A percentile compares a stretch with the other conserved stretches of the same genome.
Evolutionary conservation across 2,113 vertebrate genomes (phyloP).

Genomic region (Echinops telfairi): DNA sequence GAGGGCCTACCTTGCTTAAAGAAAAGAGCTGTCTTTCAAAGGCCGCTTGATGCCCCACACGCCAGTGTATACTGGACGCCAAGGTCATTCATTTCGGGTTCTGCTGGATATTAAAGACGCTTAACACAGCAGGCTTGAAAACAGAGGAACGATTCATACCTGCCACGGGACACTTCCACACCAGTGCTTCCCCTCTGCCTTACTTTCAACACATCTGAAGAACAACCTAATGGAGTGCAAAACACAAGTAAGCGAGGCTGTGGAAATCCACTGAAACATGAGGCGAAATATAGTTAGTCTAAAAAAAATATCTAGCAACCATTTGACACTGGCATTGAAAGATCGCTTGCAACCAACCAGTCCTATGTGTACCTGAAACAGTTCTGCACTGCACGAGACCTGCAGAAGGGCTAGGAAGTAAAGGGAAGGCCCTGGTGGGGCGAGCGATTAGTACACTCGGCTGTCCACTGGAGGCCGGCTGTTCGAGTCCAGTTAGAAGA

Average conservation of each 20-base stretch:
- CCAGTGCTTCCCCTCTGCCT: slow-evolving; percentile 90
- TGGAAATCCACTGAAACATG: slow-evolving; percentile 4
- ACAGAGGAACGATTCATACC: slow-evolving; percentile 81
- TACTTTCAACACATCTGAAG: slow-evolving; percentile 92
- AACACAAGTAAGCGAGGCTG: slow-evolving; percentile 55
- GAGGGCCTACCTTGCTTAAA: background rate
- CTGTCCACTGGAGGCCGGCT: background rate
- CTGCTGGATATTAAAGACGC: background rate
- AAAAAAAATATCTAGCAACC: background rate
- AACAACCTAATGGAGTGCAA: slow-evolving; percentile 89
- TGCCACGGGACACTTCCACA: slow-evolving; percentile 94
- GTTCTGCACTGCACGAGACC: background rate
- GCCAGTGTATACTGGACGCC: background rate
- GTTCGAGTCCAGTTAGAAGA: background rate
- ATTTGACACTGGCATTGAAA: slow-evolving; percentile 12
- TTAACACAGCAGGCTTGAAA: background rate
- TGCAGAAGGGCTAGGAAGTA: background rate
- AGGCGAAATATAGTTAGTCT: background rate
- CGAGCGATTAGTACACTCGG: background rate
- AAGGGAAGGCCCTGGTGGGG: background rate
- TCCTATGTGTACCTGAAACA: background rate
- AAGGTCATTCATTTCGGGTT: background rate
- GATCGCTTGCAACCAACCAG: slow-evolving; percentile 29
- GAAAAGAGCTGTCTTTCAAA: slow-evolving; percentile 28
- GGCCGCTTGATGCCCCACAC: background rate